A percentile compares a stretch with the other conserved stretches of the same genome.
phyloP scores from a whole-genome alignment of 2,113 vertebrate genomes.

The Laticauda colubrina region DNA sequence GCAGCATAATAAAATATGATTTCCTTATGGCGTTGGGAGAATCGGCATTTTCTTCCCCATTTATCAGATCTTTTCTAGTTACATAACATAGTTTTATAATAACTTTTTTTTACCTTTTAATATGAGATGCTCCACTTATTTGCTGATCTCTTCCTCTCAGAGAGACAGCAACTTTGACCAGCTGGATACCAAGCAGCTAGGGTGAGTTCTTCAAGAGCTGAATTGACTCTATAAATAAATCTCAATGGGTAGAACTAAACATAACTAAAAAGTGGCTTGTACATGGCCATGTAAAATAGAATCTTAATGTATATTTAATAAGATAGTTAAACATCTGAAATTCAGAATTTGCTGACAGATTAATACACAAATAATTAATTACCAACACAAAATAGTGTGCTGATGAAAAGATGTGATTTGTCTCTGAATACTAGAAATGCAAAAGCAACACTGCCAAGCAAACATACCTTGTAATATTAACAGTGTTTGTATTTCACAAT shows the following conservation, averaged over 20 bases:
- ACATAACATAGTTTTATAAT: background rate
- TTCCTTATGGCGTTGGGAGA: background rate
- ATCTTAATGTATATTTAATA: background rate
- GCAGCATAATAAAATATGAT: background rate
- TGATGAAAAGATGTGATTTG: background rate
- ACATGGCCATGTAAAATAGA: background rate
- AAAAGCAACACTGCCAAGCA: background rate
- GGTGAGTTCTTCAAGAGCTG: conserved; percentile 4
- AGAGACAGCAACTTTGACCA: background rate
- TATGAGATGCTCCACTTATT: background rate
- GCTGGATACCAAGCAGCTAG: background rate
- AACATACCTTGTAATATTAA: background rate
- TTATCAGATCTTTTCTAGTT: background rate
- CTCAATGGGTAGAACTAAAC: background rate
- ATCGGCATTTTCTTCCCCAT: background rate
- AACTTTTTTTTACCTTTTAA: conserved; percentile 14
- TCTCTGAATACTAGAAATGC: background rate
- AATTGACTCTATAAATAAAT: conserved; percentile 18
- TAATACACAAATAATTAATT: background rate
- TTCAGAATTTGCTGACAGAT: background rate
- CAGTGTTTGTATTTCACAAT: background rate
- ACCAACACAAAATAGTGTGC: background rate
- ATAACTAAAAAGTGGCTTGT: background rate
- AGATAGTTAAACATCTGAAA: background rate
- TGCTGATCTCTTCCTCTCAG: background rate